Evolutionary conservation across 2,888 invertebrate genomes (phyloP).

Genomic region (Tachina lurida): DNA sequence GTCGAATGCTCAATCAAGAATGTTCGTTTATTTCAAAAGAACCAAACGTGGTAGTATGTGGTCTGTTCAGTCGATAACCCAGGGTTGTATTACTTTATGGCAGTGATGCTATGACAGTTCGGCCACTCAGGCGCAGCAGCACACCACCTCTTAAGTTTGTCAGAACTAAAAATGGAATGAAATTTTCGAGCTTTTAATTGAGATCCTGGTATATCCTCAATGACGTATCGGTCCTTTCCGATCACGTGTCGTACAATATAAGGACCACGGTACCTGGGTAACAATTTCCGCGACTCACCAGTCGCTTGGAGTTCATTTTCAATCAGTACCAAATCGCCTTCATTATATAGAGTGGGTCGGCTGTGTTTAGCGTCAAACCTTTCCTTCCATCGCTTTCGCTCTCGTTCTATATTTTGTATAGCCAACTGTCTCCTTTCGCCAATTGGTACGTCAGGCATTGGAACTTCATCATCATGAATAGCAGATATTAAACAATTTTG

Average conservation of each 20-base stretch:
- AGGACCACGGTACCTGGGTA: conserved; percentile 45
- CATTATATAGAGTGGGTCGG: conserved; percentile 11
- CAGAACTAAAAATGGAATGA: conserved; percentile 51
- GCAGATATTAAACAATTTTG: background rate
- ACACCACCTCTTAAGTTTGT: conserved; percentile 69
- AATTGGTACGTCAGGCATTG: conserved; percentile 9
- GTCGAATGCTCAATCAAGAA: too few species aligned
- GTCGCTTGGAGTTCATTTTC: conserved; percentile 61
- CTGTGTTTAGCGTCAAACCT: background rate
- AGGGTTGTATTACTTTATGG: too few species aligned
- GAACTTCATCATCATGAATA: too few species aligned
- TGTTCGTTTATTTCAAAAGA: too few species aligned
- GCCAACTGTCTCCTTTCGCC: conserved; percentile 21
- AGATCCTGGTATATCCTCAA: conserved; percentile 68
- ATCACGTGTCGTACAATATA: conserved; percentile 42
- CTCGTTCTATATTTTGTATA: conserved; percentile 36
- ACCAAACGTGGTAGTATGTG: too few species aligned
- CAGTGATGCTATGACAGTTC: background rate
- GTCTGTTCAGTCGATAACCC: too few species aligned
- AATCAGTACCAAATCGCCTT: conserved; percentile 56
- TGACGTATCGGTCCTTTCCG: conserved; percentile 67
- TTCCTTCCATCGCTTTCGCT: conserved; percentile 25
- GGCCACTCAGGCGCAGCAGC: background rate
- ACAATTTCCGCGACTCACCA: conserved; percentile 69
- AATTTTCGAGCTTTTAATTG: conserved; percentile 57